phyloP scores from a whole-genome alignment of 2,797 vertebrate species.

The Acanthurus leucopareius region DNA sequence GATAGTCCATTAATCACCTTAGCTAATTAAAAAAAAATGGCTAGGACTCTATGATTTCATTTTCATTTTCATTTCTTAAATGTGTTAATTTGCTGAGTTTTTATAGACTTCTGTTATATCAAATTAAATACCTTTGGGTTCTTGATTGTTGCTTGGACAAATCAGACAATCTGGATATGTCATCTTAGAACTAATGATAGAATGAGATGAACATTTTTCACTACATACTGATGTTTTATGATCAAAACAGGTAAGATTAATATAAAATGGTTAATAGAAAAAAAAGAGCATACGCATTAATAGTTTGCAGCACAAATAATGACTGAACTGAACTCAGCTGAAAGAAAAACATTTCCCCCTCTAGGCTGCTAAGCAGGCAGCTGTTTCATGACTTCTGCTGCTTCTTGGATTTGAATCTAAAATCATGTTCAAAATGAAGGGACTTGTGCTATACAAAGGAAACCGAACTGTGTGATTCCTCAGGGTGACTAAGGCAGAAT shows the following conservation, averaged over 20 bases:
- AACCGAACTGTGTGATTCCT: slow-evolving; percentile 9
- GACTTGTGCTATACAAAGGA: slow-evolving; percentile 16
- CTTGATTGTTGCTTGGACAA: neutral
- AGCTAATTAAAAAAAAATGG: neutral
- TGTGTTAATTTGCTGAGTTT: neutral
- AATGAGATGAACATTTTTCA: neutral
- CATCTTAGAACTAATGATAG: neutral
- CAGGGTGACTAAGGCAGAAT: slow-evolving; percentile 46
- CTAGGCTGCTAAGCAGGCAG: neutral
- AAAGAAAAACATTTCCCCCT: neutral
- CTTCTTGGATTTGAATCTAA: neutral
- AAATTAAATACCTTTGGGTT: neutral
- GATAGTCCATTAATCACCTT: neutral
- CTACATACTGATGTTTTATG: neutral
- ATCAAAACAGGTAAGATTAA: neutral
- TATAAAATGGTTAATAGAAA: too few relatives aligned
- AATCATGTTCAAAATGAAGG: neutral
- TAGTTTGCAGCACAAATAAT: neutral
- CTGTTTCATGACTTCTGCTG: neutral
- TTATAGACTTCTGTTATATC: neutral
- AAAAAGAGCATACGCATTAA: neutral
- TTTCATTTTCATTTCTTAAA: too few relatives aligned
- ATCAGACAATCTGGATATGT: neutral
- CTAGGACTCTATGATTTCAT: neutral
- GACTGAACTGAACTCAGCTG: neutral